These are phyloP conservation scores for Pararge aegeria DNA, from an alignment of 1,140 invertebrate genomes.

Conservation along the genomic window DNA sequence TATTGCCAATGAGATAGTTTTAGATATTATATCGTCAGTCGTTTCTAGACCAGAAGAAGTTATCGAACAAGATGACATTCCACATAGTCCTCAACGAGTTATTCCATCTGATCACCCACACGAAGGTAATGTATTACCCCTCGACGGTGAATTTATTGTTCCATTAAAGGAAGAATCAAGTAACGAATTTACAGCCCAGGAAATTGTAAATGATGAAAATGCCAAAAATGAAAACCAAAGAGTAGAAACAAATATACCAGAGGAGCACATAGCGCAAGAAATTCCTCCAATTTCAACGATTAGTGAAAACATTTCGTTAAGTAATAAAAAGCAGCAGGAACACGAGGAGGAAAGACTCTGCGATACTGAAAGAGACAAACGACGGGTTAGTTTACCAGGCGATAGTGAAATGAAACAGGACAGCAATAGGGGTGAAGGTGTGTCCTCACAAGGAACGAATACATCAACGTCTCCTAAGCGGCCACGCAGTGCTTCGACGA, in stretches of 20 bases:
- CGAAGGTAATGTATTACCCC: constrained; percentile 69
- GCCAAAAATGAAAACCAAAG: constrained; percentile 65
- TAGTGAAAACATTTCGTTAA: constrained; percentile 81
- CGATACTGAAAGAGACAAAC: constrained; percentile 72
- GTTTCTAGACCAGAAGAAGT: constrained; percentile 46
- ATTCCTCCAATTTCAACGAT: constrained; percentile 87
- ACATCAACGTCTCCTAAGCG: constrained; percentile 81
- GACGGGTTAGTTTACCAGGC: constrained; percentile 83
- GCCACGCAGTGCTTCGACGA: constrained; percentile 87
- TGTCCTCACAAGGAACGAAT: constrained; percentile 63
- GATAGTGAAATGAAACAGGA: constrained; percentile 80
- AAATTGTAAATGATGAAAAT: constrained; percentile 54
- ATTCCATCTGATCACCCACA: constrained; percentile 60
- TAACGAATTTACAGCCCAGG: constrained; percentile 28
- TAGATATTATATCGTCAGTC: constrained; percentile 52
- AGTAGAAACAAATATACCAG: constrained; percentile 58
- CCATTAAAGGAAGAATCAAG: constrained; percentile 41
- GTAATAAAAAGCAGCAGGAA: constrained; percentile 66
- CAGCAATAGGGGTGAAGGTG: constrained; percentile 49
- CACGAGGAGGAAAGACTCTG: constrained; percentile 57
- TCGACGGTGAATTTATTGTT: constrained; percentile 70
- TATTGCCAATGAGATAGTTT: constrained; percentile 59
- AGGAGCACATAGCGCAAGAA: constrained; percentile 82
- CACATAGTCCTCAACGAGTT: constrained; percentile 48
- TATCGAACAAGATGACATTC: constrained; percentile 28